Percentiles rank a stretch among this genome's conserved stretches.
Conservation (phyloP, 1,140 invertebrate species). For the Wasmannia auropunctata region DNA sequence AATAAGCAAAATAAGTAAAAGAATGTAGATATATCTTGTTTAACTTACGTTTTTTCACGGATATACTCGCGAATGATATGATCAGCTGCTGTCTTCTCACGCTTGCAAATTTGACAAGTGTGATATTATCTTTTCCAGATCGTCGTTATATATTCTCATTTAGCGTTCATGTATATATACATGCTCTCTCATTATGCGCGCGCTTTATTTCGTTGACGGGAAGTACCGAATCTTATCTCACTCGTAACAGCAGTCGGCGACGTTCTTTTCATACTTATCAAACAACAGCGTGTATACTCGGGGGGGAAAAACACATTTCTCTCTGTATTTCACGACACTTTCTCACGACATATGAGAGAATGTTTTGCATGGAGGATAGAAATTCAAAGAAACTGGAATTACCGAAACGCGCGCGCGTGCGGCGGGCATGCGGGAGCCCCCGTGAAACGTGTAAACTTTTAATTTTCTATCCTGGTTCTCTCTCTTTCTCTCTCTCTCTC, state of each 20-base stretch:
- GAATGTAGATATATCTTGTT: background rate
- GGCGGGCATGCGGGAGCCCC: background rate
- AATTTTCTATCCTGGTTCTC: background rate
- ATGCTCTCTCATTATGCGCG: background rate
- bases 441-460: constrained; percentile 16
- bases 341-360: background rate
- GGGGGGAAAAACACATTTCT: background rate
- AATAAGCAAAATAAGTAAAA: background rate
- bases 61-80: background rate
- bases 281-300: background rate
- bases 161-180: background rate
- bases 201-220: background rate
- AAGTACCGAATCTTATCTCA: constrained; percentile 47
- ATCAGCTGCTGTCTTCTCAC: constrained; percentile 6
- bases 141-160: constrained; percentile 25
- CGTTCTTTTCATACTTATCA: constrained; percentile 7
- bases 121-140: background rate
- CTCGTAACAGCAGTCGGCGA: background rate
- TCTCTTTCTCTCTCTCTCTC: too few species aligned
- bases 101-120: constrained; percentile 9
- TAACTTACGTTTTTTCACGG: background rate
- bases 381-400: constrained; percentile 46
- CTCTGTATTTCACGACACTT: background rate
- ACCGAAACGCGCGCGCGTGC: constrained; percentile 1
- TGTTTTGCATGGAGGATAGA: background rate